Conservation (phyloP, 92 coral and sea anemone species). For the Desmophyllum pertusum region DNA sequence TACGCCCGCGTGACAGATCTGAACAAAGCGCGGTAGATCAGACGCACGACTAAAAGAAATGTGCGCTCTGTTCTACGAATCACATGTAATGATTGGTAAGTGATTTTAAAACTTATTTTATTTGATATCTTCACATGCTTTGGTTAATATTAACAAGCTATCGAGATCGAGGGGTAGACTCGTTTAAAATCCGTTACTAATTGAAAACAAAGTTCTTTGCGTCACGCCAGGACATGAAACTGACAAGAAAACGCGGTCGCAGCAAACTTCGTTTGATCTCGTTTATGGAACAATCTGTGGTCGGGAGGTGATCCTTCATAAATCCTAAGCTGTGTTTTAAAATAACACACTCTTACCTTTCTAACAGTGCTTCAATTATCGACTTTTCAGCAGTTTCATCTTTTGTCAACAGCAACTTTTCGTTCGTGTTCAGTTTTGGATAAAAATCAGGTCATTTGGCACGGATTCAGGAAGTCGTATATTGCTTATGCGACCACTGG, state of each 20-base stretch:
- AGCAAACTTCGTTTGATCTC: constrained; percentile 2
- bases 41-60: background rate
- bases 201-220: background rate
- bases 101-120: background rate
- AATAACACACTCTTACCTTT: background rate
- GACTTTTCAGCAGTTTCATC: background rate
- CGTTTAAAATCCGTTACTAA: background rate
- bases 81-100: background rate
- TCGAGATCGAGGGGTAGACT: background rate
- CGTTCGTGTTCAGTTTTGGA: background rate
- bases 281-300: background rate
- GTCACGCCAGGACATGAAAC: constrained; percentile 7
- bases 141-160: background rate
- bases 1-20: constrained; percentile 4
- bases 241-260: background rate
- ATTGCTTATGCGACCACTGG: background rate
- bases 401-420: background rate
- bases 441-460: constrained; percentile 2
- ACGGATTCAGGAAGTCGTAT: background rate
- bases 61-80: background rate
- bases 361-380: background rate
- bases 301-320: background rate
- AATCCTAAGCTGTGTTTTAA: background rate
- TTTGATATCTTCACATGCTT: background rate
- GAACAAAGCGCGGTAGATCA: background rate